phyloP scores from a whole-genome alignment of 1,140 invertebrate species.

The Melitaea cinxia region DNA sequence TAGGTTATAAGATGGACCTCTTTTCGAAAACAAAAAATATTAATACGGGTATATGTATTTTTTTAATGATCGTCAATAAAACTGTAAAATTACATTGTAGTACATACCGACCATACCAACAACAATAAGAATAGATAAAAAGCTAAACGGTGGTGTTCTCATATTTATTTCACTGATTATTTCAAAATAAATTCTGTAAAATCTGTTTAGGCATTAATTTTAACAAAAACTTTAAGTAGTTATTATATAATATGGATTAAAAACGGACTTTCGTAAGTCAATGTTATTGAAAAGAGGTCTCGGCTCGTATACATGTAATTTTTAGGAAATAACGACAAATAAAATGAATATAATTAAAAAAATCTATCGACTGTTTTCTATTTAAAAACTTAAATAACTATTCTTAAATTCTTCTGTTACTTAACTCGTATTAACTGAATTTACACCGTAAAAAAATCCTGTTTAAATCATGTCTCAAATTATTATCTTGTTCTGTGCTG shows the following conservation, averaged over 20 bases:
- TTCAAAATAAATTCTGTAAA: too few species aligned
- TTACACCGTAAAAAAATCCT: conserved; percentile 8
- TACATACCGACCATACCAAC: too few species aligned
- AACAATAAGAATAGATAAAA: too few species aligned
- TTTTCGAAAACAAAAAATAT: conserved; percentile 10
- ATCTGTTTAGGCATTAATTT: too few species aligned
- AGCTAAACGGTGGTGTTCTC: too few species aligned
- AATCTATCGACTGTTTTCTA: conserved; percentile 70
- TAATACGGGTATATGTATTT: background rate
- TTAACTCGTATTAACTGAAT: conserved; percentile 37
- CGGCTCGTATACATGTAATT: conserved; percentile 42
- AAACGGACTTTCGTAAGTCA: background rate
- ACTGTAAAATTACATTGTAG: too few species aligned
- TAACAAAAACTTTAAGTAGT: too few species aligned
- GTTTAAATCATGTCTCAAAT: too few species aligned
- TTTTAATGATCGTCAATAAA: too few species aligned
- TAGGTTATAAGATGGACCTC: conserved; percentile 27
- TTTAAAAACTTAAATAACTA: conserved; percentile 33
- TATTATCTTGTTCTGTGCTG: too few species aligned
- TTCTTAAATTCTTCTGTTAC: conserved; percentile 42
- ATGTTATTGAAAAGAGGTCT: conserved; percentile 35
- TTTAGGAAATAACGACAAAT: conserved; percentile 71
- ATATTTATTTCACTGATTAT: too few species aligned
- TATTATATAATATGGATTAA: too few species aligned
- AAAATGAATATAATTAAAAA: conserved; percentile 56